Base-by-base conservation (phyloP, 2,797 vertebrate species). In the Arctocebus calabarensis region DNA sequence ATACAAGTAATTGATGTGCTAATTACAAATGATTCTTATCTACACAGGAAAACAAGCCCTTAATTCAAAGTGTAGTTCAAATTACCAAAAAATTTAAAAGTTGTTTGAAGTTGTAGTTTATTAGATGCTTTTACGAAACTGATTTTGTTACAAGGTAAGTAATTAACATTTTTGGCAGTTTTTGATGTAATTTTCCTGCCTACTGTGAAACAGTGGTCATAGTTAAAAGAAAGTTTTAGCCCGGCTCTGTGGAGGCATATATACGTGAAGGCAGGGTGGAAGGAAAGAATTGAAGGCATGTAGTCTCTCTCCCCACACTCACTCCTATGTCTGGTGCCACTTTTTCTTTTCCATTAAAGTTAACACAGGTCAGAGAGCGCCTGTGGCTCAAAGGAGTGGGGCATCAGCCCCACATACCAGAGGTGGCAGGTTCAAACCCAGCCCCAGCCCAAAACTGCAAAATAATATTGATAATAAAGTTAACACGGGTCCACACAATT, bases 1-100 rank as follows among this genome's bases (percentile, higher is more conserved):
- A 94, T 95, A 94, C 88, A 94, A 95, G 96, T 95, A 97, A 97
- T 95, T 91, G 92, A 95, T 97, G 92, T 96, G 95, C 88, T 97
- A 94, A 97, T 97, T 97, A 97, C 92, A 96, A 94, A 91, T 96
- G 84, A 96, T 94, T 96, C 96, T 96, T 97, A 96, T 94, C 96
- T 94, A 96, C 86, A 95, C 19, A 96, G 87, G 59, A 95, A 92
- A 95, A 68, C 59, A 90, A 55, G n/a, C 14, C 34, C 64, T 93
- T 77, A 48, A 94, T 94, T 89, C 22, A 7, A 97, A 97, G 84
- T n/a, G 61, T 27, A 74, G 66, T 86, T 89, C 66, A 64, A 91
- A 91, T 90, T 62, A 94, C 40, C 62, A n/a, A 79, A 79, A 90
- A 82, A 25, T 88, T 73, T 83, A 45, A 89, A 92, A 40, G 43